phyloP scores from a whole-genome alignment of 1,140 invertebrate species.

The Spodoptera litura region DNA sequence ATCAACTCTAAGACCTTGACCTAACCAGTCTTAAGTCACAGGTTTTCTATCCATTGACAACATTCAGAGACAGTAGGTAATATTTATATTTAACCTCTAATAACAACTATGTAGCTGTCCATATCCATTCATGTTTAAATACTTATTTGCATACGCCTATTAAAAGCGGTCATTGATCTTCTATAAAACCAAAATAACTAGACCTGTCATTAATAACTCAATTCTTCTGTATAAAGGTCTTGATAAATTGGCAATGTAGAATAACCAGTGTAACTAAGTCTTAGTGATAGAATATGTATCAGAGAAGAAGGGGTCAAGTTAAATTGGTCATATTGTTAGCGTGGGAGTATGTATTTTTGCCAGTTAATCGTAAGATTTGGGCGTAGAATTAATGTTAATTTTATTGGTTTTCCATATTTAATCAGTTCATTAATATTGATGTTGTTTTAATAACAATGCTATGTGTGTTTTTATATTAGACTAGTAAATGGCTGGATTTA shows the following conservation, averaged over 20 bases:
- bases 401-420: constrained; percentile 8
- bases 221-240: background rate
- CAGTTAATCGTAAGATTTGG: constrained; percentile 11
- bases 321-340: background rate
- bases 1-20: too few relatives aligned
- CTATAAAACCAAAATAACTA: background rate
- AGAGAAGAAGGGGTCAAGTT: background rate
- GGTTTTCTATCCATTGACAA: background rate
- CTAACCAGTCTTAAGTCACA: background rate
- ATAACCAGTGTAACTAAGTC: background rate
- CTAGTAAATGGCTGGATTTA: background rate
- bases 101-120: background rate
- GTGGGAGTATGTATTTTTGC: constrained; percentile 20
- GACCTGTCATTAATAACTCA: background rate
- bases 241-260: background rate
- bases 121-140: constrained; percentile 5
- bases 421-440: constrained; percentile 9
- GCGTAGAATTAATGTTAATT: constrained; percentile 20
- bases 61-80: background rate
- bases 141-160: constrained; percentile 18
- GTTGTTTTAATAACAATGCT: background rate
- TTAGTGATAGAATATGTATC: background rate
- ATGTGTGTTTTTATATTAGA: background rate
- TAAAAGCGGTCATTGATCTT: constrained; percentile 5
- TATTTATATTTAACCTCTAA: constrained; percentile 4